These are phyloP conservation scores for Melanostoma scalare DNA, from an alignment of 2,888 invertebrate species.

Conservation along the genomic window DNA sequence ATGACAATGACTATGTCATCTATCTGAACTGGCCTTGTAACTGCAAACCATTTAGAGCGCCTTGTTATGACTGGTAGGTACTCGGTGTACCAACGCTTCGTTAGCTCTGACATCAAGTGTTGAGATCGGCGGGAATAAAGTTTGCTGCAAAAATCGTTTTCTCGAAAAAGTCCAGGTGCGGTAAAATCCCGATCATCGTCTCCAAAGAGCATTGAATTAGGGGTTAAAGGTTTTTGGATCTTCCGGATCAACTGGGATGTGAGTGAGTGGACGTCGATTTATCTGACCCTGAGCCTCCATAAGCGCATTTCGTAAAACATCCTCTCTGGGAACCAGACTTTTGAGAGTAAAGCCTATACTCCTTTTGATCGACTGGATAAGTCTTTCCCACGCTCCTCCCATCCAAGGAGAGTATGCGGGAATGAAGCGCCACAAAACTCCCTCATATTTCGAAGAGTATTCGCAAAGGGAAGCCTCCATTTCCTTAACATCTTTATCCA, in stretches of 20 bases:
- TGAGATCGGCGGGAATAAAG: not conserved
- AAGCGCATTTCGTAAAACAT: constrained; percentile 16
- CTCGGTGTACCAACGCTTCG: constrained; percentile 10
- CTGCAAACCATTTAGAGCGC: not conserved
- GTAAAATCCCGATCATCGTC: not conserved
- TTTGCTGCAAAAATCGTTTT: not conserved
- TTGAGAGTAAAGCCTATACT: constrained; percentile 4
- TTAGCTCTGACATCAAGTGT: constrained; percentile 16
- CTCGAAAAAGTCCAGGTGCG: not conserved
- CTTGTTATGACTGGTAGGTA: constrained; percentile 9
- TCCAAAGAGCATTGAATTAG: constrained; percentile 11
- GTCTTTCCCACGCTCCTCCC: constrained; percentile 18
- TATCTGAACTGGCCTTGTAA: not conserved
- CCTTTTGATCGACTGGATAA: constrained; percentile 3
- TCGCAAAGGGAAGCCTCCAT: not conserved
- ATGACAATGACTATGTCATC: not conserved
- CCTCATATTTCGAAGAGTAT: constrained; percentile 1
- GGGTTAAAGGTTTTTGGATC: too few relatives aligned
- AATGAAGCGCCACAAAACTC: constrained; percentile 9
- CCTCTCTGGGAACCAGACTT: constrained; percentile 15
- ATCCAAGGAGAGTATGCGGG: constrained; percentile 9
- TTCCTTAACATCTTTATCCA: not conserved
- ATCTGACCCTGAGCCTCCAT: not conserved
- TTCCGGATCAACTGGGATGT: not conserved
- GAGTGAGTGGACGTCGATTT: not conserved